Evolutionary conservation across 2,888 invertebrate genomes (phyloP).

Genomic region (Euphydryas editha): DNA sequence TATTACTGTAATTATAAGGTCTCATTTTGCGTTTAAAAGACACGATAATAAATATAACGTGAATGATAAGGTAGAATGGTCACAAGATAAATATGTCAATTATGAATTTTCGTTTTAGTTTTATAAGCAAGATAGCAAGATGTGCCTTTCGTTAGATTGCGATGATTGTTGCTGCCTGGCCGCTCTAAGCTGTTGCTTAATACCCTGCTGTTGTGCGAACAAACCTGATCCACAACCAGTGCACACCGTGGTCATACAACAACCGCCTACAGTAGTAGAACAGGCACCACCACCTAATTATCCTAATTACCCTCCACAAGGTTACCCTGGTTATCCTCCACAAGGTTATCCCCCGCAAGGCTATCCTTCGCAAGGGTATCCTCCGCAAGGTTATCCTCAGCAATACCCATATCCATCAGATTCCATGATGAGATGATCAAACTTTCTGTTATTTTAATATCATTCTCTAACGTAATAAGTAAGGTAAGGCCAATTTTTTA

Average conservation of each 20-base stretch:
- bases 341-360: too few relatives aligned
- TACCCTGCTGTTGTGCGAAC: conserved; percentile 76
- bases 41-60: not conserved
- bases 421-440: conserved; percentile 23
- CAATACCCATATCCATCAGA: conserved; percentile 22
- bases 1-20: conserved; percentile 31
- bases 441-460: conserved; percentile 6
- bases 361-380: conserved; percentile 20
- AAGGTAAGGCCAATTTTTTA: conserved; percentile 12
- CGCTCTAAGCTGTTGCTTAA: conserved; percentile 71
- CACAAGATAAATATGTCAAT: conserved; percentile 35
- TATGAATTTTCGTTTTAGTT: conserved; percentile 60
- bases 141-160: conserved; percentile 74
- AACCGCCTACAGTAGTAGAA: conserved; percentile 65
- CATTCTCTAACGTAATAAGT: not conserved
- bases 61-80: conserved; percentile 33
- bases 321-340: conserved; percentile 50
- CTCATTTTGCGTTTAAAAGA: conserved; percentile 9
- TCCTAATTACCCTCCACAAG: conserved; percentile 42
- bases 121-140: conserved; percentile 50
- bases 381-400: conserved; percentile 26
- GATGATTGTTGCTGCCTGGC: conserved; percentile 77
- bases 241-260: conserved; percentile 65
- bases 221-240: conserved; percentile 66
- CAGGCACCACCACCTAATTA: conserved; percentile 61